Conservation (phyloP, 2,888 invertebrate genomes). For the Aproaerema taeniolella region DNA sequence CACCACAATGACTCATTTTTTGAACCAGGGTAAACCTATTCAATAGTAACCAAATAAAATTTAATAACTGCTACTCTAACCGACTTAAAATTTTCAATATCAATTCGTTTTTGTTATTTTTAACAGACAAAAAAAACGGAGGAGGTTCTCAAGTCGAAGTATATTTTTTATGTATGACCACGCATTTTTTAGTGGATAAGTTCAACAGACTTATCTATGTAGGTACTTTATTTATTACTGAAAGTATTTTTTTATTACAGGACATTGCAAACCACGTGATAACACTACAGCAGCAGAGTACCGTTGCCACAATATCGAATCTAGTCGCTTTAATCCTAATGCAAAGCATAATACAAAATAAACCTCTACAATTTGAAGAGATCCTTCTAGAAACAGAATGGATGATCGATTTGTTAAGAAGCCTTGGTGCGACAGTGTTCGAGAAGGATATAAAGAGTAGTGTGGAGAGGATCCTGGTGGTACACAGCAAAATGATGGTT, state of each 20-base stretch:
- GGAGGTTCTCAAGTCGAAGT: too few relatives aligned
- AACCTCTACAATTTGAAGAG: constrained; percentile 42
- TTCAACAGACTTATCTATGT: too few relatives aligned
- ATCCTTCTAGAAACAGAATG: constrained; percentile 72
- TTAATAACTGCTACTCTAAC: too few relatives aligned
- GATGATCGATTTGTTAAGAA: constrained; percentile 59
- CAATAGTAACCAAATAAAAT: too few relatives aligned
- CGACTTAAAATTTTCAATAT: too few relatives aligned
- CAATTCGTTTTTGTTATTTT: too few relatives aligned
- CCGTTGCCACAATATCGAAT: constrained; percentile 84
- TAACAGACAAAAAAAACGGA: too few relatives aligned
- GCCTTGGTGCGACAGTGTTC: constrained; percentile 62
- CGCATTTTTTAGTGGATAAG: too few relatives aligned
- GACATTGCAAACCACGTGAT: constrained; percentile 83
- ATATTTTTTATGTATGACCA: too few relatives aligned
- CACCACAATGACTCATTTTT: too few relatives aligned
- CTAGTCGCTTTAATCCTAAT: constrained; percentile 81
- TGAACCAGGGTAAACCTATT: too few relatives aligned
- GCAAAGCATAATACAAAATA: constrained; percentile 50
- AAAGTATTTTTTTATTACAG: constrained; percentile 38
- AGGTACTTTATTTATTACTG: neutral
- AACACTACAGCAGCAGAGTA: constrained; percentile 80
- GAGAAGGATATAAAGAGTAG: constrained; percentile 65
- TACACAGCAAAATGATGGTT: constrained; percentile 73
- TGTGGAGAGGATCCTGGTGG: constrained; percentile 75